Evolutionary conservation across 2,888 invertebrate species (phyloP).

Genomic region (Nemotelus nigrinus): DNA sequence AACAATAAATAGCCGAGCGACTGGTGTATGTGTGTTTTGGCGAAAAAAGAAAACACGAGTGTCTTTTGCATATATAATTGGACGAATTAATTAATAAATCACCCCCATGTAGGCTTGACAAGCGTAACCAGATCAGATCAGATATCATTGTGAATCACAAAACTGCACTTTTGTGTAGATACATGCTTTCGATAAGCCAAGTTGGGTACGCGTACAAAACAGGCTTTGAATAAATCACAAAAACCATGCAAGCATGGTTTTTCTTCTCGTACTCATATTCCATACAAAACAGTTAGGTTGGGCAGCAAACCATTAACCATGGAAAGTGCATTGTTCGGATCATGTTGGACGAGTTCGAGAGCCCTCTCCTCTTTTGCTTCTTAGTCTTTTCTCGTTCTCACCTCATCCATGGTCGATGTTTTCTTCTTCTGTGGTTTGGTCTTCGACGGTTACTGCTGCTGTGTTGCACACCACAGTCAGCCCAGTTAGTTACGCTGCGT

Average conservation of each 20-base stretch:
- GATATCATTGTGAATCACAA: constrained; percentile 13
- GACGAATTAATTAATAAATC: constrained; percentile 32
- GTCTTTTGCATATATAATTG: neutral
- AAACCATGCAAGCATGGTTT: neutral
- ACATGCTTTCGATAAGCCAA: neutral
- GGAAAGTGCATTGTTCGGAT: constrained; percentile 34
- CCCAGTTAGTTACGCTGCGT: too few relatives aligned
- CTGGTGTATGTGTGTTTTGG: too few relatives aligned
- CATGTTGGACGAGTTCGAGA: constrained; percentile 16
- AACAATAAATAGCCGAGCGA: too few relatives aligned
- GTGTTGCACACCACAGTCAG: too few relatives aligned
- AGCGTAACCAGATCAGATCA: neutral
- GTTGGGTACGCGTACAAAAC: neutral
- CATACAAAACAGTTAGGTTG: constrained; percentile 27
- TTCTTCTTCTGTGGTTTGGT: constrained; percentile 25
- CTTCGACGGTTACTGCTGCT: constrained; percentile 3
- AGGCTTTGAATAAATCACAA: neutral
- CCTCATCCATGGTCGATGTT: constrained; percentile 26
- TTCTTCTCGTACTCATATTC: neutral
- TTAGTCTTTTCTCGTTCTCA: constrained; percentile 21
- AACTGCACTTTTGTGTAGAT: constrained; percentile 15
- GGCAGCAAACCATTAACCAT: constrained; percentile 27
- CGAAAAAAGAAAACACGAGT: too few relatives aligned
- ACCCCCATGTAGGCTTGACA: constrained; percentile 6
- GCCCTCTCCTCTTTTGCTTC: neutral